Conservation (phyloP, 2,888 invertebrate genomes). For the Dilophus febrilis region DNA sequence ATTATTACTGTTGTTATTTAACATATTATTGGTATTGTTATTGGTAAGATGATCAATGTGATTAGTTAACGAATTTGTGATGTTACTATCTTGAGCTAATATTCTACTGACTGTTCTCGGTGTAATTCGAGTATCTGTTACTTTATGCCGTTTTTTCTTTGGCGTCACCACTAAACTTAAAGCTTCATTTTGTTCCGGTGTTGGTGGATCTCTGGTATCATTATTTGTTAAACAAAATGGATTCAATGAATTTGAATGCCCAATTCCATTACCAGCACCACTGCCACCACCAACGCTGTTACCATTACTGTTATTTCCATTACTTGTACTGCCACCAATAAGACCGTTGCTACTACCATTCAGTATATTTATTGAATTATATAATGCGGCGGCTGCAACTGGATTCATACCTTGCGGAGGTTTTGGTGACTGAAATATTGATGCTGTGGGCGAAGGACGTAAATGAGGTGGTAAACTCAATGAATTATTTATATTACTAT, state of each 20-base stretch:
- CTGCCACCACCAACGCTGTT: slow-evolving; percentile 17
- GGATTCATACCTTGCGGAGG: slow-evolving; percentile 46
- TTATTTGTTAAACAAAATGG: slow-evolving; percentile 42
- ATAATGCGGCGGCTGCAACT: slow-evolving; percentile 41
- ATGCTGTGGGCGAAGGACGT: slow-evolving; percentile 48
- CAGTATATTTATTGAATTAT: slow-evolving; percentile 43
- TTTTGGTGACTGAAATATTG: slow-evolving; percentile 73
- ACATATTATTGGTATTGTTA: too few relatives aligned
- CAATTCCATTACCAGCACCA: slow-evolving; percentile 26
- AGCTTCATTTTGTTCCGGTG: slow-evolving; percentile 84
- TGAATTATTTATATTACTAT: slow-evolving; percentile 37
- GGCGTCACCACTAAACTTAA: slow-evolving; percentile 87
- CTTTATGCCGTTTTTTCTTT: slow-evolving; percentile 94
- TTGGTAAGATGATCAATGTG: slow-evolving; percentile 4
- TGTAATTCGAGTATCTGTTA: slow-evolving; percentile 84
- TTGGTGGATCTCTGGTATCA: slow-evolving; percentile 36
- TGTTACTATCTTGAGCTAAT: slow-evolving; percentile 63
- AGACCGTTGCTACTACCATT: slow-evolving; percentile 24
- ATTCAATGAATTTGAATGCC: slow-evolving; percentile 25
- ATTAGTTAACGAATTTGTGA: slow-evolving; percentile 32
- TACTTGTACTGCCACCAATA: too few relatives aligned
- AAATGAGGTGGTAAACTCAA: slow-evolving; percentile 43
- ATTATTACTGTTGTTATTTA: neutral
- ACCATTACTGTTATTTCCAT: too few relatives aligned
- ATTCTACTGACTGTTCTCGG: slow-evolving; percentile 79